Evolutionary conservation across 2,888 invertebrate genomes (phyloP).

Genomic region (Eilema caniola): DNA sequence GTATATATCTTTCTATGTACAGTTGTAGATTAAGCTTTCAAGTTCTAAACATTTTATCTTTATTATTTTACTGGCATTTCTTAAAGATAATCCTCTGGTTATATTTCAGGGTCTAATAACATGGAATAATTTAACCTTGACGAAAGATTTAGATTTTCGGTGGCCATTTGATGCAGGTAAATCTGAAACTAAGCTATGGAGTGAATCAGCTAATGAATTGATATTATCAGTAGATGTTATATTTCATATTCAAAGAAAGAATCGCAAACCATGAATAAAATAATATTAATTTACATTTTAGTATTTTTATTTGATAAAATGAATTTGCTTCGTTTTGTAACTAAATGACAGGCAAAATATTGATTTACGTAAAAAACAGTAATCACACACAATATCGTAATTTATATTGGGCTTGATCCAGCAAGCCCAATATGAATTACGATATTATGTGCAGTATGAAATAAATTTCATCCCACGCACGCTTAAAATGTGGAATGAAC

Average conservation of each 20-base stretch:
- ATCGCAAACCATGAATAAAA: neutral
- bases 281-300: neutral
- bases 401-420: too few species aligned
- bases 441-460: too few species aligned
- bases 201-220: neutral
- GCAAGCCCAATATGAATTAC: too few species aligned
- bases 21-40: too few species aligned
- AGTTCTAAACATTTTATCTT: too few species aligned
- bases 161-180: neutral
- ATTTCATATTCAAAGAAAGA: neutral
- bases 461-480: too few species aligned
- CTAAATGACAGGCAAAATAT: too few species aligned
- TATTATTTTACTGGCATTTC: neutral
- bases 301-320: neutral
- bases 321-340: too few species aligned
- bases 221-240: neutral
- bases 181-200: neutral
- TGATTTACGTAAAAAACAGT: too few species aligned
- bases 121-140: neutral
- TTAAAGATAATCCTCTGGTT: neutral
- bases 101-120: constrained; percentile 1
- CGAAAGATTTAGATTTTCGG: neutral
- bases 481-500: too few species aligned
- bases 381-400: too few species aligned
- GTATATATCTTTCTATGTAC: too few species aligned